Evolutionary conservation across 2,113 vertebrate genomes (phyloP), one percentile per base, ranked within the genome.

Genomic region (Dermatemys mawii): DNA sequence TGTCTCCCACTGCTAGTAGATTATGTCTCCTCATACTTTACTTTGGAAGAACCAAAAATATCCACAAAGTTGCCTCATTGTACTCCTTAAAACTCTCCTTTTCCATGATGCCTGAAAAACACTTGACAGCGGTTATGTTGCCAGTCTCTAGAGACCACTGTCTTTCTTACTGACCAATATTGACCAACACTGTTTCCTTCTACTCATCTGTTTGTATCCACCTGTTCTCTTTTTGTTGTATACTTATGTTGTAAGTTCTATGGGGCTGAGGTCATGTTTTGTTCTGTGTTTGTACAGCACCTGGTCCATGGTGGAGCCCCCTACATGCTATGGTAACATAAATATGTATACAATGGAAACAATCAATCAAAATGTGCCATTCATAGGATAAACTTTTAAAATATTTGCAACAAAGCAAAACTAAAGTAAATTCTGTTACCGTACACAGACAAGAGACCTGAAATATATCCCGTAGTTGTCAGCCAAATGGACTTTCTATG

Each of bases 321-420:
- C 41, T 32, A 29, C 27, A 6, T 57, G 27, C 55, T 57, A 32
- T 13, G 75, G 50, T 67, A 50, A 24, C 24, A 12, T 21, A 70
- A 57, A 53, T 4, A 0, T 38, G 82, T 21, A 16, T 78, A 35
- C 44, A 17, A 3, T 22, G 41, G 35, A 92, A 87, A 22, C 81
- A 46, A 16, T 32, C 0, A 32, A 49, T 10, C 80, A 53, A 86
- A 94, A 86, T 17, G 79, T 44, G 88, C 4, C 26, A 54, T 88
- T 86, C 93, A 67, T 67, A 57, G 29, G 53, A 78, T 38, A 87
- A 86, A 22, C 38, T 51, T 90, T 53, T 94, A 54, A 80, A 82
- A n/a, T 70, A 76, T 92, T 92, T 94, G 88, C 76, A 90, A 83
- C 81, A 93, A 78, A 86, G 76, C 14, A 90, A 86, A 84, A 94